Evolutionary conservation across 2,888 invertebrate genomes (phyloP).

Genomic region (Xestia c-nigrum): DNA sequence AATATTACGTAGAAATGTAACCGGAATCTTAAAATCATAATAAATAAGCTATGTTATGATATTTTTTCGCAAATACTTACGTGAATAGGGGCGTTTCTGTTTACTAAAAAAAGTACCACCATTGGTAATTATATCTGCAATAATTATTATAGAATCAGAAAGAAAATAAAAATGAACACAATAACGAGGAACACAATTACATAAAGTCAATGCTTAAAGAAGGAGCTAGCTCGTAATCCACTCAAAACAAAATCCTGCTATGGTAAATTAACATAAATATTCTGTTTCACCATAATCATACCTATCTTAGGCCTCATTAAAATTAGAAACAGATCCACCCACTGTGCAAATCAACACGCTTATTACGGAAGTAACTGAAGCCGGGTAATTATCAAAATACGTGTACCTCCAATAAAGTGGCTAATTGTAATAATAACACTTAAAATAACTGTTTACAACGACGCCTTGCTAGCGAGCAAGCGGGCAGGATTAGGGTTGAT

Average conservation of each 20-base stretch:
- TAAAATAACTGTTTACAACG: constrained; percentile 70
- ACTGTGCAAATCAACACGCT: constrained; percentile 25
- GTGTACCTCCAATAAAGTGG: constrained; percentile 47
- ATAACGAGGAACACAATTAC: not conserved
- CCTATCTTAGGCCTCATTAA: not conserved
- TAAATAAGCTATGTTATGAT: too few relatives aligned
- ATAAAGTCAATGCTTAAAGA: not conserved
- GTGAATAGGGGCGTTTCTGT: too few relatives aligned
- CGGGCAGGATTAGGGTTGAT: constrained; percentile 53
- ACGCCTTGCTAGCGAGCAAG: constrained; percentile 46
- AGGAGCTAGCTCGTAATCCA: not conserved
- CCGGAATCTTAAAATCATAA: too few relatives aligned
- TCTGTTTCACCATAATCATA: not conserved
- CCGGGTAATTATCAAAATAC: constrained; percentile 54
- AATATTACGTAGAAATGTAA: too few relatives aligned
- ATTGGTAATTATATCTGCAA: too few relatives aligned
- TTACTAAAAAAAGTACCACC: too few relatives aligned
- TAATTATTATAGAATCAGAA: too few relatives aligned
- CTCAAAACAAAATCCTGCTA: not conserved
- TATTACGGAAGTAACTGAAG: constrained; percentile 30
- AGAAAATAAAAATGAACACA: too few relatives aligned
- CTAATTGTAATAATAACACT: constrained; percentile 71
- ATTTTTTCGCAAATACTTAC: too few relatives aligned
- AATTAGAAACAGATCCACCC: constrained; percentile 11
- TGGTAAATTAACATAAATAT: not conserved